These are phyloP conservation scores for Vidua chalybeata DNA, from an alignment of 2,113 vertebrate genomes.

Conservation along the genomic window DNA sequence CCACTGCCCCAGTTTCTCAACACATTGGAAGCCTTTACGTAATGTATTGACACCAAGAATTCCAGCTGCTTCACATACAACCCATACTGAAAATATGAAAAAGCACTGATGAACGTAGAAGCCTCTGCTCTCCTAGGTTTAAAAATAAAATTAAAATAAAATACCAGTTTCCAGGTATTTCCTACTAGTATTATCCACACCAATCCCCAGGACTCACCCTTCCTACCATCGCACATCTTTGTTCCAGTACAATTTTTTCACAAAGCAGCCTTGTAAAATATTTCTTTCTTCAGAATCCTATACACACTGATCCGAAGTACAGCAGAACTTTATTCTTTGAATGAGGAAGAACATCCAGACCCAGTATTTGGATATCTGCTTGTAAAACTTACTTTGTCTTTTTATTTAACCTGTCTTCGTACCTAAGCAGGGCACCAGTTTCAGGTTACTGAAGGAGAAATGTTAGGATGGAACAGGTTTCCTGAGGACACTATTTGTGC, in stretches of 20 bases:
- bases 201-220: slow-evolving; percentile 39
- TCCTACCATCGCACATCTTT: slow-evolving; percentile 30
- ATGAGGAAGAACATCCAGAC: slow-evolving; percentile 8
- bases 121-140: neutral
- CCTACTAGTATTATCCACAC: neutral
- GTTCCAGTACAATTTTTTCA: slow-evolving; percentile 24
- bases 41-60: neutral
- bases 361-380: neutral
- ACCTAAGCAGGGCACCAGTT: neutral
- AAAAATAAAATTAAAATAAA: neutral
- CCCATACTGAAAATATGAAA: neutral
- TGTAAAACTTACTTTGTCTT: neutral
- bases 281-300: slow-evolving; percentile 55
- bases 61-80: neutral
- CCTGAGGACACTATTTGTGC: neutral
- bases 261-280: slow-evolving; percentile 34
- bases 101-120: neutral
- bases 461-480: neutral
- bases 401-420: neutral
- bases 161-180: neutral
- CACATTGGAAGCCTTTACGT: neutral
- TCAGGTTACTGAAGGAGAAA: slow-evolving; percentile 12
- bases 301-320: slow-evolving; percentile 5
- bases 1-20: slow-evolving; percentile 40
- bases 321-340: slow-evolving; percentile 10